Conservation (phyloP, 1,140 invertebrate species). For the Habropoda laboriosa region DNA sequence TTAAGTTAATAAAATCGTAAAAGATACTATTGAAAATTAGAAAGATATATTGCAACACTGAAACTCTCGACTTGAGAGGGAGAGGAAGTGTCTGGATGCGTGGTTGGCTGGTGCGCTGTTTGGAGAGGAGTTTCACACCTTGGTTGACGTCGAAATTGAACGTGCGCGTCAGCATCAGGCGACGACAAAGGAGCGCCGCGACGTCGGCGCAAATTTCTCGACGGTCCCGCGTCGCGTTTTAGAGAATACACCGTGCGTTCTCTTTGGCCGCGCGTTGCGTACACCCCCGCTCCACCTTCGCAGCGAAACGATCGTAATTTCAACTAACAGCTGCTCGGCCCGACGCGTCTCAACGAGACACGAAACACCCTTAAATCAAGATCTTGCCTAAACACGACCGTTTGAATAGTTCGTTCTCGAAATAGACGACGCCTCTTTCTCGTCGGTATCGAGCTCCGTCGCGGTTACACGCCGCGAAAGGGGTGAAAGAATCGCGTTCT, state of each 20-base stretch:
- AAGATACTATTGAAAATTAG: too few relatives aligned
- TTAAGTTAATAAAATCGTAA: too few relatives aligned
- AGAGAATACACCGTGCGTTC: background rate
- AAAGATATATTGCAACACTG: too few relatives aligned
- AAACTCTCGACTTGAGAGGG: background rate
- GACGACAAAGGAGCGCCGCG: slow-evolving; percentile 21
- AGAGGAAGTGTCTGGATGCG: background rate
- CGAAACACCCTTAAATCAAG: slow-evolving; percentile 42
- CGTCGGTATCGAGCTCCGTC: background rate
- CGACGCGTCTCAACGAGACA: slow-evolving; percentile 37
- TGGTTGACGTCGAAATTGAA: slow-evolving; percentile 25
- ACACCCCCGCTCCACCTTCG: too few relatives aligned
- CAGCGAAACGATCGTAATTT: slow-evolving; percentile 38
- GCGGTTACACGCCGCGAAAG: background rate
- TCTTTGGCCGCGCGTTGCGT: background rate
- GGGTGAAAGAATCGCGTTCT: slow-evolving; percentile 12
- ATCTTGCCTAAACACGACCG: slow-evolving; percentile 34
- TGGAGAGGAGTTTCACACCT: slow-evolving; percentile 5
- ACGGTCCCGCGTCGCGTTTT: slow-evolving; percentile 6
- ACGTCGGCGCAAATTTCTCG: slow-evolving; percentile 18
- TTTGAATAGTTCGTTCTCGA: slow-evolving; percentile 28
- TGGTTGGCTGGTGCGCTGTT: background rate
- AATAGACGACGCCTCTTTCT: slow-evolving; percentile 11
- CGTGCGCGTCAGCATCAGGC: background rate
- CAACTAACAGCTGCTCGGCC: slow-evolving; percentile 26